phyloP scores from a whole-genome alignment of 2,797 vertebrate species.

The Antrozous pallidus region DNA sequence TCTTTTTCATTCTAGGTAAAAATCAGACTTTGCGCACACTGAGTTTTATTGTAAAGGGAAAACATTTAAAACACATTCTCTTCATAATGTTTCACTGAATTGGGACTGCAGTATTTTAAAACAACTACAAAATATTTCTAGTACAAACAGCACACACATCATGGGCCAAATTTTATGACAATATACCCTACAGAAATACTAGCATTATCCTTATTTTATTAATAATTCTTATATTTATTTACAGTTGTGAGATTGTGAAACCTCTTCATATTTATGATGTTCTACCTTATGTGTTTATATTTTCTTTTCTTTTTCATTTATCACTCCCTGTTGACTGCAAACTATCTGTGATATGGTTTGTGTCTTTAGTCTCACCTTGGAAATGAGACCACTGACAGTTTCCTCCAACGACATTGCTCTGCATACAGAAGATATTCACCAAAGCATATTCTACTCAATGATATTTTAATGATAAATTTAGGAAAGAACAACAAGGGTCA shows the following conservation, averaged over 20 bases:
- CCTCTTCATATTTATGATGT: background rate
- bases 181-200: background rate
- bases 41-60: background rate
- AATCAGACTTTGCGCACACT: background rate
- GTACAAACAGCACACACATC: background rate
- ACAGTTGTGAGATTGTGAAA: background rate
- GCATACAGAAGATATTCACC: background rate
- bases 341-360: background rate
- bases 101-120: background rate
- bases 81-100: background rate
- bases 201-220: background rate
- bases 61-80: background rate
- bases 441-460: background rate
- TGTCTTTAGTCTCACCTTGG: background rate
- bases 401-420: background rate
- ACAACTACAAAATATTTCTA: background rate
- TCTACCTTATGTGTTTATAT: background rate
- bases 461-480: conserved; percentile 37
- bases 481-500: background rate
- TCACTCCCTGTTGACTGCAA: background rate
- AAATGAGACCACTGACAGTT: background rate
- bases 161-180: background rate
- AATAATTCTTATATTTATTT: background rate
- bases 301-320: background rate
- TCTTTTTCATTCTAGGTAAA: background rate